Conservation (phyloP, 2,113 vertebrate species). For the Onychostoma macrolepis region DNA sequence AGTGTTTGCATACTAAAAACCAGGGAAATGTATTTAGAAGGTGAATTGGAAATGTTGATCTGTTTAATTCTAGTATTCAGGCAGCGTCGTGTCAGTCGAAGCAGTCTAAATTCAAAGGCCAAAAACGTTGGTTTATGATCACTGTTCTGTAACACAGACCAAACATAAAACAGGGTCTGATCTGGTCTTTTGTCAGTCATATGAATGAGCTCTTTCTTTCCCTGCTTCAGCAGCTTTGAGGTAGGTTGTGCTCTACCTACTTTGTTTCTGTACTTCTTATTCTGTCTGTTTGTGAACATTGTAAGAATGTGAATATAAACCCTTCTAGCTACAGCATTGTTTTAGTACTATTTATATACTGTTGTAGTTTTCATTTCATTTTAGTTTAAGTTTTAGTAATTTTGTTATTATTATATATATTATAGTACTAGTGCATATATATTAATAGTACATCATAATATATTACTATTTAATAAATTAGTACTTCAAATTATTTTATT, state of each 20-base stretch:
- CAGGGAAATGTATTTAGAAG: background rate
- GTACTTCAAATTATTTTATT: no score
- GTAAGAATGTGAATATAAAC: background rate
- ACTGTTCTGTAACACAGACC: background rate
- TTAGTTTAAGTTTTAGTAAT: no score
- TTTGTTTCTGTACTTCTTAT: background rate
- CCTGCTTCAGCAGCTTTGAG: background rate
- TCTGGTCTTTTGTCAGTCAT: slow-evolving; percentile 3
- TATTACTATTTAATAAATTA: background rate
- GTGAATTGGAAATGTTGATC: background rate
- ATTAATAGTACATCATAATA: background rate
- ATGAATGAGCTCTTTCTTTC: background rate
- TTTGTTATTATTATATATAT: no score
- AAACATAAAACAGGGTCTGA: background rate
- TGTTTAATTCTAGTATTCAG: background rate
- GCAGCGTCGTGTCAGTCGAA: background rate
- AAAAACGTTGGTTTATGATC: background rate
- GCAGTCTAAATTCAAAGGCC: background rate
- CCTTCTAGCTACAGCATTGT: background rate
- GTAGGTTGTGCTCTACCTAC: background rate
- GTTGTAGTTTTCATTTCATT: no score
- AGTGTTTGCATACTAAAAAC: background rate
- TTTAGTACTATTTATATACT: background rate
- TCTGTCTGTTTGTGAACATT: background rate
- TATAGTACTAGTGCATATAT: no score